Conservation (phyloP, 2,888 invertebrate genomes). For the Standfussiana lucernea region DNA sequence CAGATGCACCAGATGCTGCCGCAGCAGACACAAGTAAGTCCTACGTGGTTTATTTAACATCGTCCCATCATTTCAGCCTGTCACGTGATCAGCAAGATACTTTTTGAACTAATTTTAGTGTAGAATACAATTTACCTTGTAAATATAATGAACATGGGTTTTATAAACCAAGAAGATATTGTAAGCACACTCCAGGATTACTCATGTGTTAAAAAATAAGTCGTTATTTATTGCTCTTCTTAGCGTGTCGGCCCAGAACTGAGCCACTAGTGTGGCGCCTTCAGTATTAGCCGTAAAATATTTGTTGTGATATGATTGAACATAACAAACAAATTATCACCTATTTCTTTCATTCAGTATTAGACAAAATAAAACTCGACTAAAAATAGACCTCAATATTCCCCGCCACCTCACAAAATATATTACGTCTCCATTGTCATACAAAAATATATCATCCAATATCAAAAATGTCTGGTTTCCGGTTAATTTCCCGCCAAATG, state of each 20-base stretch:
- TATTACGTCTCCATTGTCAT: constrained; percentile 29
- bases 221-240: too few relatives aligned
- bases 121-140: background rate
- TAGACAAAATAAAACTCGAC: background rate
- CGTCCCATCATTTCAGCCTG: background rate
- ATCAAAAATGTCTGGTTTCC: constrained; percentile 74
- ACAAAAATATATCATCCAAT: constrained; percentile 60
- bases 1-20: constrained; percentile 91
- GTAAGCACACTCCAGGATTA: background rate
- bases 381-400: constrained; percentile 31
- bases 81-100: background rate
- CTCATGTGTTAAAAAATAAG: background rate
- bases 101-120: background rate
- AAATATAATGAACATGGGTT: background rate
- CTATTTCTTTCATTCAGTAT: background rate
- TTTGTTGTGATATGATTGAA: background rate
- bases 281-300: too few relatives aligned
- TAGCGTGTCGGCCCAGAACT: too few relatives aligned
- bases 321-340: background rate
- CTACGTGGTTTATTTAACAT: background rate
- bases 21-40: constrained; percentile 89
- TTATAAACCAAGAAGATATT: too few relatives aligned
- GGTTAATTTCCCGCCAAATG: constrained; percentile 77
- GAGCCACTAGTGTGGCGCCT: too few relatives aligned
- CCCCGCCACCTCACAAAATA: background rate